Conservation (phyloP, 1,140 invertebrate species). For the Riptortus pedestris region DNA sequence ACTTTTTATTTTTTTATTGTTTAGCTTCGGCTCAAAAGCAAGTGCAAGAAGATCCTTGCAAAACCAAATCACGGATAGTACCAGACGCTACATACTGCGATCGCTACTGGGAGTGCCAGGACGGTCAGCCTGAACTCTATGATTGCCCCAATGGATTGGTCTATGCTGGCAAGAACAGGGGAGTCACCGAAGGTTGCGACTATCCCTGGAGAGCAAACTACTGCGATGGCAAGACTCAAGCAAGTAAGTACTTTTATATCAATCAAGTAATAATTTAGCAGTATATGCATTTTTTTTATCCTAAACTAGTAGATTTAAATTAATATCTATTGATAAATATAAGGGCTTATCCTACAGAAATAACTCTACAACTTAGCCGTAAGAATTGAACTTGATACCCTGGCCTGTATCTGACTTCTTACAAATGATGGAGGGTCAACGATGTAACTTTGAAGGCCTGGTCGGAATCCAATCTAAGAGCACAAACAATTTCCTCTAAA, state of each 20-base stretch:
- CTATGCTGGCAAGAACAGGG: conserved; percentile 74
- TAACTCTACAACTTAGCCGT: too few relatives aligned
- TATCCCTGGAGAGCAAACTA: conserved; percentile 81
- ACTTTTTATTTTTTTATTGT: too few relatives aligned
- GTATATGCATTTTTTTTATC: too few relatives aligned
- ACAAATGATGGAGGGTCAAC: too few relatives aligned
- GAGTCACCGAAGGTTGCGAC: conserved; percentile 77
- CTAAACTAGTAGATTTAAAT: too few relatives aligned
- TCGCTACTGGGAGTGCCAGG: conserved; percentile 70
- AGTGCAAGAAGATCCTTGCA: conserved; percentile 34
- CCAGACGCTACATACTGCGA: conserved; percentile 72
- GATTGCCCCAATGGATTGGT: conserved; percentile 84
- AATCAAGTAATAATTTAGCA: neutral
- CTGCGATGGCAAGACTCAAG: conserved; percentile 64
- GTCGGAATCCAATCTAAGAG: too few relatives aligned
- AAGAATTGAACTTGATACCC: too few relatives aligned
- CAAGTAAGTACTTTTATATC: conserved; percentile 43
- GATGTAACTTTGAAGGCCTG: too few relatives aligned
- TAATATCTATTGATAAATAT: too few relatives aligned
- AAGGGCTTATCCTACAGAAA: too few relatives aligned
- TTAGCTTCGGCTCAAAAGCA: neutral
- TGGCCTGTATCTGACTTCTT: too few relatives aligned
- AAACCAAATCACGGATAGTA: conserved; percentile 44
- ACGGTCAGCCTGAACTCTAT: conserved; percentile 64
- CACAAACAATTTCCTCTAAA: too few relatives aligned